These are phyloP conservation scores for Numenius arquata DNA, from an alignment of 2,113 vertebrate species.

Conservation along the genomic window DNA sequence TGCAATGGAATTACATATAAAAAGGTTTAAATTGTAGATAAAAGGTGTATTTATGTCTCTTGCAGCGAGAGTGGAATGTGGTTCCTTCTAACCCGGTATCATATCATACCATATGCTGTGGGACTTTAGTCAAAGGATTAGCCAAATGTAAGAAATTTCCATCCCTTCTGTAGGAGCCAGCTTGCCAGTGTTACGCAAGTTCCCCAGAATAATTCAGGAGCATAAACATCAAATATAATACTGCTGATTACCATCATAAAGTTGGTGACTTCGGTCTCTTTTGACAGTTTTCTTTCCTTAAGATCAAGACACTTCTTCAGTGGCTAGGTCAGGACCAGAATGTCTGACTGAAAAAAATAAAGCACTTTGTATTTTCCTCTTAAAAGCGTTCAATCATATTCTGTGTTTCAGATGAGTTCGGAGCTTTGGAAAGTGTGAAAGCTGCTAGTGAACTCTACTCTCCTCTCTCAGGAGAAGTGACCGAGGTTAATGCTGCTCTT, in stretches of 20 bases:
- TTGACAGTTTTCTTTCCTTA: background rate
- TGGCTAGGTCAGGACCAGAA: background rate
- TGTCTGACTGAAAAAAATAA: background rate
- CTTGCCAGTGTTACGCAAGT: background rate
- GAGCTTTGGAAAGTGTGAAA: conserved; percentile 97
- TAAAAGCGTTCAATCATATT: background rate
- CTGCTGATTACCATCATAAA: background rate
- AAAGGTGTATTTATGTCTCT: background rate
- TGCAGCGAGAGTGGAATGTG: background rate
- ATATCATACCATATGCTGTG: background rate
- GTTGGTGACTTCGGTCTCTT: background rate
- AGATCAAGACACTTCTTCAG: background rate
- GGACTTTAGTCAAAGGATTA: background rate
- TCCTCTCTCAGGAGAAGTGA: conserved; percentile 92
- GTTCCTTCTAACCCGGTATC: background rate
- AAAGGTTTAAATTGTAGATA: background rate
- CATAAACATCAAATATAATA: background rate
- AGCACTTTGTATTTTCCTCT: background rate
- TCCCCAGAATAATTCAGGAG: background rate
- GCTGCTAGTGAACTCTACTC: conserved; percentile 98
- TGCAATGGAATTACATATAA: background rate
- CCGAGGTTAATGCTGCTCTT: conserved; percentile 87
- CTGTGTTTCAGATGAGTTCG: conserved; percentile 89
- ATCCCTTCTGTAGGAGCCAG: background rate
- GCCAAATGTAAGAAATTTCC: background rate